A percentile compares a stretch with the other conserved stretches of the same genome.
These are phyloP conservation scores for Dasypolia templi DNA, from an alignment of 2,888 invertebrate species.

Conservation along the genomic window DNA sequence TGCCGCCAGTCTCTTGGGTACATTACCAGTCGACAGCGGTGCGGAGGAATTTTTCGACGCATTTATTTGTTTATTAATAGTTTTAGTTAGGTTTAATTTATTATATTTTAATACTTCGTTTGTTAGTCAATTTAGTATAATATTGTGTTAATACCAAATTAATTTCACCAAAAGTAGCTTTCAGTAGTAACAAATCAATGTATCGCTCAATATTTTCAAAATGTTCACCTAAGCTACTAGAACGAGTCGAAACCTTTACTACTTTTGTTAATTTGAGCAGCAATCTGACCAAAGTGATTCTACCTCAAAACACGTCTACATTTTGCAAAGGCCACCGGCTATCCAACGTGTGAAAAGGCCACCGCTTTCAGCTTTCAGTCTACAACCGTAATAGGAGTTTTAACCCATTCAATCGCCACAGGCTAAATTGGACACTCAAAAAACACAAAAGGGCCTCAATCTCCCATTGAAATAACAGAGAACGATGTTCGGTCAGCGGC, in stretches of 20 bases:
- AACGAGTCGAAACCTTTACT: background rate
- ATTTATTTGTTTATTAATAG: no score
- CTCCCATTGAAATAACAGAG: conserved; percentile 70
- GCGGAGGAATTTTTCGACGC: no score
- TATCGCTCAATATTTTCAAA: background rate
- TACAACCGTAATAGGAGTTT: conserved; percentile 49
- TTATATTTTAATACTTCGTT: no score
- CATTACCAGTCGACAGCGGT: no score
- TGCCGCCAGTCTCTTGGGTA: no score
- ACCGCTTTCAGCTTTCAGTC: conserved; percentile 50
- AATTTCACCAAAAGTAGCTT: background rate
- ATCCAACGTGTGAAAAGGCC: conserved; percentile 44
- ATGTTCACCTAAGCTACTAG: background rate
- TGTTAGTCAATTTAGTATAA: no score
- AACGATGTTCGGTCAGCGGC: conserved; percentile 67
- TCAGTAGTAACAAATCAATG: background rate
- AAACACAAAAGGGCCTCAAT: conserved; percentile 68
- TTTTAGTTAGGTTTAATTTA: no score
- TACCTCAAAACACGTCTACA: conserved; percentile 13
- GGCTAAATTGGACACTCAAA: conserved; percentile 67
- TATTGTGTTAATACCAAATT: no score
- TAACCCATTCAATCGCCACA: conserved; percentile 60
- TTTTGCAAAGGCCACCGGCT: conserved; percentile 24
- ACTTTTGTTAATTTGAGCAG: conserved; percentile 3
- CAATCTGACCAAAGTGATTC: conserved; percentile 30